These are phyloP conservation scores for Cataglyphis cursor DNA, from an alignment of 2,888 invertebrate species.

Conservation along the genomic window DNA sequence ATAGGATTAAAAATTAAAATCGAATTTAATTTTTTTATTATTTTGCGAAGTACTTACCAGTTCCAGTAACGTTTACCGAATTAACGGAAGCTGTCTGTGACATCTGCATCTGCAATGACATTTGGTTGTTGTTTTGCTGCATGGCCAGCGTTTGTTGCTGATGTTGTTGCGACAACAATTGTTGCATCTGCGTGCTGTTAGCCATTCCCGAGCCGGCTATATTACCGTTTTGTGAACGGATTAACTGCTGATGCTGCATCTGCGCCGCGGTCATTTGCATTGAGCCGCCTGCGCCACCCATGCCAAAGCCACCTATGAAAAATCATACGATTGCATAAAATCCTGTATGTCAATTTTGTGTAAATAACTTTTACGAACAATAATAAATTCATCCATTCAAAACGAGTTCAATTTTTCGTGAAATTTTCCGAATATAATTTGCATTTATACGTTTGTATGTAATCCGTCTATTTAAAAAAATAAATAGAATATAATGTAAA, in stretches of 20 bases:
- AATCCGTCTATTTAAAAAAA: not conserved
- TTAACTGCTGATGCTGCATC: slow-evolving; percentile 87
- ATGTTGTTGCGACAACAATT: slow-evolving; percentile 87
- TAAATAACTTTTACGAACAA: slow-evolving; percentile 18
- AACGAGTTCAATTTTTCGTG: slow-evolving; percentile 5
- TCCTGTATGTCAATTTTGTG: slow-evolving; percentile 10
- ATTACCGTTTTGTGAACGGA: slow-evolving; percentile 86
- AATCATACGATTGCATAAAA: slow-evolving; percentile 27
- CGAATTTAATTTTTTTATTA: not conserved
- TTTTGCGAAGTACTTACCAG: slow-evolving; percentile 82
- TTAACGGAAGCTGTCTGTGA: slow-evolving; percentile 85
- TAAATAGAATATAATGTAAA: not conserved
- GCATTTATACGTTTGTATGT: not conserved
- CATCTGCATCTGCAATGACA: slow-evolving; percentile 88
- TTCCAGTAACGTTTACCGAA: slow-evolving; percentile 82
- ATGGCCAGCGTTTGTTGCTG: slow-evolving; percentile 87
- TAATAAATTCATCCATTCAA: not conserved
- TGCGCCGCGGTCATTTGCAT: slow-evolving; percentile 88
- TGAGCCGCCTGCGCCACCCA: slow-evolving; percentile 83
- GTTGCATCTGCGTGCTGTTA: slow-evolving; percentile 87
- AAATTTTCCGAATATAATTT: slow-evolving; percentile 8
- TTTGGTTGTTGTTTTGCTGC: slow-evolving; percentile 88
- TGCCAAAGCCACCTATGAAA: slow-evolving; percentile 83
- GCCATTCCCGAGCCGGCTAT: slow-evolving; percentile 84
- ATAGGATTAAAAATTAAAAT: not conserved